Evolutionary conservation across 2,888 invertebrate genomes (phyloP).

Genomic region (Erebia palarica): DNA sequence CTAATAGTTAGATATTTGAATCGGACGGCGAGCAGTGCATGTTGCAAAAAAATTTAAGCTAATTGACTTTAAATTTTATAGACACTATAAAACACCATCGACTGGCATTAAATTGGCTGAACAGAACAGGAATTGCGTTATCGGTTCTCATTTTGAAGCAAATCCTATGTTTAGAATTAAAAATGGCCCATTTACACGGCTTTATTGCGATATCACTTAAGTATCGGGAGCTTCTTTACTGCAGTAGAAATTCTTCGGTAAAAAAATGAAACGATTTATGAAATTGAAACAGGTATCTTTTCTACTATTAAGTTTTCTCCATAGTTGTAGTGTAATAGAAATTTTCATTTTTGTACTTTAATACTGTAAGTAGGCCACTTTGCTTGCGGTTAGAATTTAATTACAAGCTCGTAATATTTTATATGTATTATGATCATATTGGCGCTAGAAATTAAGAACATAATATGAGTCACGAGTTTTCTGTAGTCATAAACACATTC

Average conservation of each 20-base stretch:
- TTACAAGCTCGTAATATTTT: too few relatives aligned
- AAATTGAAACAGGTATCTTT: neutral
- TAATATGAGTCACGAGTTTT: too few relatives aligned
- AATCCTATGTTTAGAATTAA: constrained; percentile 15
- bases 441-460: too few relatives aligned
- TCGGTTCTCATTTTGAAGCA: constrained; percentile 14
- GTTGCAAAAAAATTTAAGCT: neutral
- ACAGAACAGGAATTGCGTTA: constrained; percentile 6
- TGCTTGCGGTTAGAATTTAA: too few relatives aligned
- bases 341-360: too few relatives aligned
- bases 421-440: too few relatives aligned
- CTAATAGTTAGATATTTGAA: too few relatives aligned
- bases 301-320: neutral
- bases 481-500: too few relatives aligned
- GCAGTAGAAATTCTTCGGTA: neutral
- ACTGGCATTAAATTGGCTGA: constrained; percentile 11
- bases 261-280: constrained; percentile 4
- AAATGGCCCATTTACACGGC: constrained; percentile 12
- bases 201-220: constrained; percentile 9
- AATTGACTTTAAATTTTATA: constrained; percentile 2
- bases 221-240: constrained; percentile 3
- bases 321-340: neutral
- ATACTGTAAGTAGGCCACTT: too few relatives aligned
- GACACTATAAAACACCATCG: constrained; percentile 10
- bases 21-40: neutral